A percentile compares a stretch with the other conserved stretches of the same genome.
Evolutionary conservation across 2,888 invertebrate genomes (phyloP).

Genomic region (Calliphora vomitoria): DNA sequence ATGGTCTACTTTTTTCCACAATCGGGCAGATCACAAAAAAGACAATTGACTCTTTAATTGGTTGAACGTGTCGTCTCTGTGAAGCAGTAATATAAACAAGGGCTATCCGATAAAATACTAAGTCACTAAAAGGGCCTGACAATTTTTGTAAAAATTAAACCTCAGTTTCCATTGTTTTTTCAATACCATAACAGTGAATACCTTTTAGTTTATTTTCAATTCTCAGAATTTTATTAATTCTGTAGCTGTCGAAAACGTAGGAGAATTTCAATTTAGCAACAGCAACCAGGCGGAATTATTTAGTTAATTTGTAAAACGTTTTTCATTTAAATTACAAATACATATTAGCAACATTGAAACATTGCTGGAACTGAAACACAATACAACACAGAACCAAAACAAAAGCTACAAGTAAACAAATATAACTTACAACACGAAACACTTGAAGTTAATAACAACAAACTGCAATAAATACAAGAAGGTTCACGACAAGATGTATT

Average conservation of each 20-base stretch:
- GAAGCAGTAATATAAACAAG: too few species aligned
- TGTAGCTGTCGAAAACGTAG: not conserved
- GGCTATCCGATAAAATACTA: too few species aligned
- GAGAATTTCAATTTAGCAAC: not conserved
- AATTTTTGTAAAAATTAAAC: too few species aligned
- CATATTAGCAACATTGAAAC: conserved; percentile 18
- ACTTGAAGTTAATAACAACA: conserved; percentile 32
- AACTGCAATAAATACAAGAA: conserved; percentile 17
- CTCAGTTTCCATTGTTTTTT: too few species aligned
- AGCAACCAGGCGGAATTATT: conserved; percentile 6
- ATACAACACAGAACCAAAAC: conserved; percentile 2
- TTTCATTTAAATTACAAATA: conserved; percentile 43
- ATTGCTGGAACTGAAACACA: not conserved
- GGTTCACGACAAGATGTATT: conserved; percentile 18
- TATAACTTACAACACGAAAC: conserved; percentile 1
- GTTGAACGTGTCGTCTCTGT: too few species aligned
- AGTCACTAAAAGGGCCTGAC: too few species aligned
- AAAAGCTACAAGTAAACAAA: conserved; percentile 34
- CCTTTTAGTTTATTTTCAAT: too few species aligned
- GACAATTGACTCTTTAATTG: too few species aligned
- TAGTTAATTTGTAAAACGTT: conserved; percentile 41
- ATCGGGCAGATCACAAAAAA: too few species aligned
- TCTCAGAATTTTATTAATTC: too few species aligned
- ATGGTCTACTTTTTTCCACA: too few species aligned
- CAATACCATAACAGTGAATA: too few species aligned